Conservation (phyloP, 2,113 vertebrate genomes). For the Notiomystis cincta region DNA sequence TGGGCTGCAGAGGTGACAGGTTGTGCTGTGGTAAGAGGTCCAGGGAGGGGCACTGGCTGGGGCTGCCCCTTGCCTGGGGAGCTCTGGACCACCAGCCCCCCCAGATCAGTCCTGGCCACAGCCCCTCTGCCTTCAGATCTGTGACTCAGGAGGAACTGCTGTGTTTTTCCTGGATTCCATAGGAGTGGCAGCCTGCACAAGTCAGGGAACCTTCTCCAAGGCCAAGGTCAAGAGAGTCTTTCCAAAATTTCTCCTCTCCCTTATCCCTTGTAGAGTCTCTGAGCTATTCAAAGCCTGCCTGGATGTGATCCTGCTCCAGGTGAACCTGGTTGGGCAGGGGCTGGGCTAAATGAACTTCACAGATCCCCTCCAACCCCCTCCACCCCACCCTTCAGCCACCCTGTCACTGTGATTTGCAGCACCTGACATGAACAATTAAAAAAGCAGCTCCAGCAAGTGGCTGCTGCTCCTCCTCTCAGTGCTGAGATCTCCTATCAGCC, state of each 20-base stretch:
- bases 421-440: neutral
- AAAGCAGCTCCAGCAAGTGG: neutral
- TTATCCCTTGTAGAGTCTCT: neutral
- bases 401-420: neutral
- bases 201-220: neutral
- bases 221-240: neutral
- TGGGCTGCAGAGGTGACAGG: neutral
- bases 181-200: neutral
- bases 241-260: neutral
- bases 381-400: neutral
- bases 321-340: neutral
- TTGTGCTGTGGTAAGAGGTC: neutral
- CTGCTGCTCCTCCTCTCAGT: neutral
- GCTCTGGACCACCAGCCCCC: neutral
- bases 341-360: neutral
- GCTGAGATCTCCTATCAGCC: slow-evolving; percentile 3
- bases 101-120: neutral
- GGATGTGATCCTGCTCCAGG: neutral
- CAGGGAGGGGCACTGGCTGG: neutral
- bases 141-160: neutral
- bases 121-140: neutral
- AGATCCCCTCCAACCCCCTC: neutral
- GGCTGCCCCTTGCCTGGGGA: neutral
- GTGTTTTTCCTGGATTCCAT: neutral
- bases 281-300: too few relatives aligned